Base-by-base conservation (phyloP, 92 coral and sea anemone species). In the Parazoanthus atlanticus region DNA sequence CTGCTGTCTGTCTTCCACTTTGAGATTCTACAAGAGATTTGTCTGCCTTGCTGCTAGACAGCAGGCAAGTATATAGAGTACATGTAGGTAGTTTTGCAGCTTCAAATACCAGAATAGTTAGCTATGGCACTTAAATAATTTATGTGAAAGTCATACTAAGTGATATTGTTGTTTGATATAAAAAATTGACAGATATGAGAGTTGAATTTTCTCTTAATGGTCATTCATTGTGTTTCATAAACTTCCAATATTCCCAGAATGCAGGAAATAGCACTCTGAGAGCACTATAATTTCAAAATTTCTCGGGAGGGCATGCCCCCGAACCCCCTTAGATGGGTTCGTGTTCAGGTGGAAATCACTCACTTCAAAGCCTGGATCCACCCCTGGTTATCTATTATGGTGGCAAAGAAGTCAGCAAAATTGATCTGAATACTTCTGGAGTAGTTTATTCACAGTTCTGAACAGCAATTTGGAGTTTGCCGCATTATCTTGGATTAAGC, bases 151-250 rank as follows among this genome's bases (percentile, higher is more conserved):
- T 25, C 72, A 66, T 7, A 66, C 72, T 66, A 66, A 1, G 72
- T 66, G 72, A 66, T 66, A 66, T 66, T 66, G 30, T 66, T 66
- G 72, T 66, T 25, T 66, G 72, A 66, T 66, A 64, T 21, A n/a
- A 74, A 74, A 74, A 74, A 31, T 31, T 74, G 79, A 74, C 79
- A 74, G 47, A 74, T 74, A 25, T 46, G 52, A 46, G 52, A 5
- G 52, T 74, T 33, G 49, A 8, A 74, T 28, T 77, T 40, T 77
- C 41, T 77, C 47, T 46, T 46, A 8, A 46, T 15, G 5, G 82
- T 78, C 28, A 78, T 78, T 78, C 82, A 78, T 46, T 78, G 82
- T 47, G 82, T 78, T 78, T 43, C 82, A 78, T 26, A 78, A 78
- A 78, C 82, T 78, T 78, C 82, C 82, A 78, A 78, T 78, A 78